phyloP scores from a whole-genome alignment of 2,113 vertebrate species.

The Pelobates fuscus region DNA sequence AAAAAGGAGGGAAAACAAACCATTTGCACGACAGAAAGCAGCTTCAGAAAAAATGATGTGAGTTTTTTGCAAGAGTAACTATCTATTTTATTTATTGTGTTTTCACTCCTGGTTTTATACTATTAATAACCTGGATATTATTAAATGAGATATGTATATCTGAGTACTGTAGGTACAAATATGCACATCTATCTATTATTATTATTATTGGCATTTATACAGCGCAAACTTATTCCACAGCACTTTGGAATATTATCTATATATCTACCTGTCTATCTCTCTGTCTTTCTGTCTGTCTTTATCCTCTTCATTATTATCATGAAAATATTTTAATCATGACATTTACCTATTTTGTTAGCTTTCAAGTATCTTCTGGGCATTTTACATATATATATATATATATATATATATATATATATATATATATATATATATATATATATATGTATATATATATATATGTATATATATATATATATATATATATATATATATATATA shows the following conservation, averaged over 20 bases:
- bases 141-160: background rate
- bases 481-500: background rate
- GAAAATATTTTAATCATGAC: too few species aligned
- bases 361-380: too few species aligned
- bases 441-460: background rate
- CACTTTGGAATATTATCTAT: too few species aligned
- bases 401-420: background rate
- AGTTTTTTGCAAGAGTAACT: conserved; percentile 62
- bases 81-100: conserved; percentile 2
- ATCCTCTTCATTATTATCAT: too few species aligned
- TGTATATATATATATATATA: conserved; percentile 5
- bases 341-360: too few species aligned
- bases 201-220: too few species aligned
- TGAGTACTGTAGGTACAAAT: too few species aligned
- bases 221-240: too few species aligned
- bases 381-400: background rate
- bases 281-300: too few species aligned
- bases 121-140: background rate
- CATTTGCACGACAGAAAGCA: conserved; percentile 95
- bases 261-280: too few species aligned
- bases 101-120: background rate
- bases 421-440: background rate
- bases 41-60: conserved; percentile 84
- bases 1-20: conserved; percentile 87
- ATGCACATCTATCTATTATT: too few species aligned